A percentile compares a stretch with the other conserved stretches of the same genome.
Evolutionary conservation across 2,113 vertebrate species (phyloP).

Genomic region (Morphnarchus princeps): DNA sequence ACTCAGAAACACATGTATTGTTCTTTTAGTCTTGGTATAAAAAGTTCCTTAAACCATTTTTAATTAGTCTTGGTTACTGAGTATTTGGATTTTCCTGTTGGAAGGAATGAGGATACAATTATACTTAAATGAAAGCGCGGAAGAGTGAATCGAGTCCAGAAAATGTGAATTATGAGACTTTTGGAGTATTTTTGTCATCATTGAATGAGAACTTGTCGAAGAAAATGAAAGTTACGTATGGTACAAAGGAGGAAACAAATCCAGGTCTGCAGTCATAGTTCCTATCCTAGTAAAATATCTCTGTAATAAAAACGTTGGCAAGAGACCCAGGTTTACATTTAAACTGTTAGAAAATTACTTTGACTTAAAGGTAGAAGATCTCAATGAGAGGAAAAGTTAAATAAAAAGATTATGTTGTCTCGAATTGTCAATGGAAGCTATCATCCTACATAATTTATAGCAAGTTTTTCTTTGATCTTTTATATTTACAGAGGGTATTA

Average conservation of each 20-base stretch:
- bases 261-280: neutral
- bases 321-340: neutral
- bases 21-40: neutral
- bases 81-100: neutral
- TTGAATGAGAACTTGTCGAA: neutral
- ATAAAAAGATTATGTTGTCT: neutral
- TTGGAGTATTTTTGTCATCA: neutral
- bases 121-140: neutral
- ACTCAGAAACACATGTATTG: neutral
- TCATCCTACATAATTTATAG: slow-evolving; percentile 41
- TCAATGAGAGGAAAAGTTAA: neutral
- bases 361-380: neutral
- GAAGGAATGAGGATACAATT: neutral
- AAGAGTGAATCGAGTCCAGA: neutral
- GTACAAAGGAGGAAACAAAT: neutral
- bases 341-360: neutral
- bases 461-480: slow-evolving; percentile 48
- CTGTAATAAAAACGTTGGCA: neutral
- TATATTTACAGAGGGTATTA: neutral
- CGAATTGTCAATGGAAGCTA: slow-evolving; percentile 10
- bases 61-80: neutral
- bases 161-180: neutral
- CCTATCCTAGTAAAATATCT: neutral
- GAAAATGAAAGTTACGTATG: neutral
- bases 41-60: neutral